Base-by-base conservation (phyloP, 1,140 invertebrate species). In the Mactra quadrangularis region DNA sequence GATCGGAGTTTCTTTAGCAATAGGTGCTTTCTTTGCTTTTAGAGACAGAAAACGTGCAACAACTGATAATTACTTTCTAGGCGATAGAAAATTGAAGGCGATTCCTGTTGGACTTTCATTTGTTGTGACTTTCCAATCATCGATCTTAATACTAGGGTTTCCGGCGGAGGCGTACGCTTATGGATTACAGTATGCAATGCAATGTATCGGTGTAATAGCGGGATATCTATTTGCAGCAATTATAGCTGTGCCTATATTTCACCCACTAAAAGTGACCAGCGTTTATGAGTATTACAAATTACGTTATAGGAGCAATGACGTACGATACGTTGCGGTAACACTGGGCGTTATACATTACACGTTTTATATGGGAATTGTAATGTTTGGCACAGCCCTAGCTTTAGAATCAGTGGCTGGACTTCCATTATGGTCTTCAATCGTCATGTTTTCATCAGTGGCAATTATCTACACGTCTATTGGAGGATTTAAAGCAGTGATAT, bases 11-110 rank as follows among this genome's bases (percentile, higher is more conserved):
- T 88, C 87, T 1, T 95, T 95, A 75, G 94, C 94, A 7, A 96
- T 97, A 71, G 96, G 96, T 0, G 93, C 96, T 0, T 97, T 96
- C 90, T 97, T 96, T 88, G 93, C 95, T 79, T 96, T 97, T 85
- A 96, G 95, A 29, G 97, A 95, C 17, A 96, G 96, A 0, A 95
- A 95, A 89, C 97, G 98, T 91, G 96, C 95, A 93, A 98, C 97
- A 3, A 95, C 95, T 38, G 94, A 95, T 77, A 96, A 97, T 87
- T 97, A 96, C 88, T 92, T 97, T 11, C 91, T 96, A 4, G 96
- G 96, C 0, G 95, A 96, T 47, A 53, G 84, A 17, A 83, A 83
- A 29, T 22, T 83, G 7, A 70, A 71, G 22, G 52, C 72, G 4
- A 1, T 86, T 1, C 84, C 84, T 17, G 74, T 86, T 1, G 75